A percentile compares a stretch with the other conserved stretches of the same genome.
Evolutionary conservation across 2,797 vertebrate species (phyloP).

Genomic region (Gymnopithys bicolor): DNA sequence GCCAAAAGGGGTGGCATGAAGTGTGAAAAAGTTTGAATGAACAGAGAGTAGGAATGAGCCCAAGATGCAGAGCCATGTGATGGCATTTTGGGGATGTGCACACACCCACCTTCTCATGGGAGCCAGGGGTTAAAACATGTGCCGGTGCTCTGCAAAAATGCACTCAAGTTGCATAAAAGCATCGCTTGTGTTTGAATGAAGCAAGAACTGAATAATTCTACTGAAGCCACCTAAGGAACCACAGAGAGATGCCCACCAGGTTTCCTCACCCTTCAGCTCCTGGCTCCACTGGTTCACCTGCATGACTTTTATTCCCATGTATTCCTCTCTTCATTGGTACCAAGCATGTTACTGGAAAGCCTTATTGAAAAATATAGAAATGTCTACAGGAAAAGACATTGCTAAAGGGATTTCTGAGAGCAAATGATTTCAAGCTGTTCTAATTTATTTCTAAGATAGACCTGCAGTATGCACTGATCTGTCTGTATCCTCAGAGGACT

Average conservation of each 20-base stretch:
- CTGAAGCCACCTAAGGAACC: not conserved
- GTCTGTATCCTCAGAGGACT: not conserved
- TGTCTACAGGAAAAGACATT: not conserved
- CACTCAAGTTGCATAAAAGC: not conserved
- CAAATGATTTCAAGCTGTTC: not conserved
- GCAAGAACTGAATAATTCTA: not conserved
- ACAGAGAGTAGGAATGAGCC: not conserved
- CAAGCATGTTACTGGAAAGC: not conserved
- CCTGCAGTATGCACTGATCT: not conserved
- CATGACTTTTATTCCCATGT: not conserved
- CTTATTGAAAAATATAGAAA: not conserved
- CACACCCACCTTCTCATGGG: not conserved
- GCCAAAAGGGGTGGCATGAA: not conserved
- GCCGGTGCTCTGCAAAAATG: not conserved
- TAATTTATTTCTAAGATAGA: not conserved
- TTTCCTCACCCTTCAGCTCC: not conserved
- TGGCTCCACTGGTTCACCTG: not conserved
- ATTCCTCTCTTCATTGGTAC: not conserved
- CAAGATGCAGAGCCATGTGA: accelerated
- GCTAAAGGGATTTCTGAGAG: not conserved
- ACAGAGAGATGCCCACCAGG: accelerated
- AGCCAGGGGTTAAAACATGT: accelerated
- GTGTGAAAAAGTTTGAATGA: not conserved
- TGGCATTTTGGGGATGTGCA: accelerated
- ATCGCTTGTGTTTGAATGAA: accelerated